These are phyloP conservation scores for Ictalurus furcatus DNA, from an alignment of 2,113 vertebrate species.

Conservation along the genomic window DNA sequence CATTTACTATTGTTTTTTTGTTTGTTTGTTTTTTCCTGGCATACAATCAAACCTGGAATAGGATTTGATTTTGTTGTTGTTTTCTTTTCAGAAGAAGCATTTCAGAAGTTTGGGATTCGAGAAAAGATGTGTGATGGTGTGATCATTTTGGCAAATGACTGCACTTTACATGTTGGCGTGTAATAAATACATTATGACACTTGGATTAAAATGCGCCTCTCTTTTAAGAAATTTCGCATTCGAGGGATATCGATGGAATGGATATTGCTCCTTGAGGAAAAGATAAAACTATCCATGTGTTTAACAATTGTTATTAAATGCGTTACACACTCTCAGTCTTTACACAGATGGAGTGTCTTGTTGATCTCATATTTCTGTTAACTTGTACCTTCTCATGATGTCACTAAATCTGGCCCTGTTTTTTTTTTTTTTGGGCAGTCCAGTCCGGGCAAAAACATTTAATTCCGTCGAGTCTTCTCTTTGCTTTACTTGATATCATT, in stretches of 20 bases:
- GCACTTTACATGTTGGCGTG: slow-evolving; percentile 26
- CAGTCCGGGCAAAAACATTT: neutral
- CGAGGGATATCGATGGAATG: slow-evolving; percentile 10
- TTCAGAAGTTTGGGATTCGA: slow-evolving; percentile 11
- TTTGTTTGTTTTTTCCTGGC: slow-evolving; percentile 2
- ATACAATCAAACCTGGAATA: neutral
- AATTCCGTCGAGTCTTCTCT: neutral
- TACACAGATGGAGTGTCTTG: neutral
- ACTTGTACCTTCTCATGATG: neutral
- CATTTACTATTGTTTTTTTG: slow-evolving; percentile 26
- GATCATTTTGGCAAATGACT: slow-evolving; percentile 22
- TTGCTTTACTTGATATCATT: neutral
- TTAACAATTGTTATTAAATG: slow-evolving; percentile 23
- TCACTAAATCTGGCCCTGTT: neutral
- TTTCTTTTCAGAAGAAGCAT: neutral
- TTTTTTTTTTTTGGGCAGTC: neutral
- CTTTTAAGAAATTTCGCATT: neutral
- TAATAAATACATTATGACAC: slow-evolving; percentile 23
- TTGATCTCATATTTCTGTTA: neutral
- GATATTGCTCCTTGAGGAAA: slow-evolving; percentile 29
- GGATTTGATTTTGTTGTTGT: neutral
- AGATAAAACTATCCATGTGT: slow-evolving; percentile 37
- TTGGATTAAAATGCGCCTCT: neutral
- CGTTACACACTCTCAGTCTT: neutral
- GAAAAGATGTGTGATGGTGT: neutral